Evolutionary conservation across 2,888 invertebrate genomes (phyloP), one percentile per base, ranked within the genome.

Genomic region (Drosophila prolongata): DNA sequence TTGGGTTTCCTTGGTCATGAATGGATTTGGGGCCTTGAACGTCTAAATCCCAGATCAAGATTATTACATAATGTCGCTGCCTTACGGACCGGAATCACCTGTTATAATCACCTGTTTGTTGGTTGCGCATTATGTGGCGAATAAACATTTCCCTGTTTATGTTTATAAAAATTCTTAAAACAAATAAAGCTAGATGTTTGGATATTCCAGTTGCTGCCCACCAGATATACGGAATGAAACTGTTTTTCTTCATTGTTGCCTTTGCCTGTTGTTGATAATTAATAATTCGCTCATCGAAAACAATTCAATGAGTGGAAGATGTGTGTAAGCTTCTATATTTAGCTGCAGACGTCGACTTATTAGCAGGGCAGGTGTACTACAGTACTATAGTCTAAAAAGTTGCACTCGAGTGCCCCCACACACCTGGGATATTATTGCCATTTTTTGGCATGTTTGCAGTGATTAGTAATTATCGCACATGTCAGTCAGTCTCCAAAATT

Each of bases 241-340:
- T 69, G 59, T 79, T 62, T 77, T 69, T 49, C 71, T 64, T 43
- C n/a, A n/a, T 11, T 13, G 38, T 19, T 49, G 59, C 35, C 49
- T 27, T 42, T 38, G 37, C 52, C 27, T 37, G 65, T 71, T 80
- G 77, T 77, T 75, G 77, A 80, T 86, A 86, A 78, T 76, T 80
- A 79, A 82, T 81, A 83, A 78, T 75, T 81, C 71, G 61, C 66
- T 73, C 74, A 81, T 81, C 78, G 56, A 61, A 68, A 77, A 56
- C 60, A 44, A 57, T 76, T 85, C 76, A 52, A 55, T 50, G 60
- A 14, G 59, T 34, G 61, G 37, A 11, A 11, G 16, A 24, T 27
- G 19, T 84, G 78, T 84, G 87, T 84, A 81, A 87, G 60, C 65
- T 14, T 59, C 78, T 87, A 84, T 84, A 68, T 84, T 76, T 81